Conservation (phyloP, 2,113 vertebrate genomes). For the Phylloscopus whistleri region DNA sequence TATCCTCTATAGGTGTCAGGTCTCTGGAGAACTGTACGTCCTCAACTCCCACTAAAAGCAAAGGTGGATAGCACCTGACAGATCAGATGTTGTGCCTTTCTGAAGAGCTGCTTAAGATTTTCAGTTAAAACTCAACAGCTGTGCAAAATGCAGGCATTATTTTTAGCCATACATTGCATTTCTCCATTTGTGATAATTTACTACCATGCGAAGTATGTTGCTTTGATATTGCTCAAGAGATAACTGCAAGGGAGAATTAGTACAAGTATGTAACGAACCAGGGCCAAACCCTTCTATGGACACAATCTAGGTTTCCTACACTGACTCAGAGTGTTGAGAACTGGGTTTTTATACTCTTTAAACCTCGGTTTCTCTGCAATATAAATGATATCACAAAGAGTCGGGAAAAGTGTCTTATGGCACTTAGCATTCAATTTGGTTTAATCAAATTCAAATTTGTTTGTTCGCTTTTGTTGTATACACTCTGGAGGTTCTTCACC, state of each 20-base stretch:
- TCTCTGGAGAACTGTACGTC: background rate
- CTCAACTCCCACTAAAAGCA: constrained; percentile 14
- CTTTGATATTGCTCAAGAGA: background rate
- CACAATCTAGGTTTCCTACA: background rate
- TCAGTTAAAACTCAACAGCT: background rate
- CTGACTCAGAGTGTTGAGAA: background rate
- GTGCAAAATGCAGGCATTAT: background rate
- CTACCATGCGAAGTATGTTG: background rate
- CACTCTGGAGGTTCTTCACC: background rate
- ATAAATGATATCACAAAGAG: background rate
- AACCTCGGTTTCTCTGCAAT: background rate
- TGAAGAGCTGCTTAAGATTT: background rate
- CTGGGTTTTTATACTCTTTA: background rate
- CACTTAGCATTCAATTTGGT: background rate
- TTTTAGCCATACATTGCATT: background rate
- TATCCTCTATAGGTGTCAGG: constrained; percentile 5
- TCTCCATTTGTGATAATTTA: background rate
- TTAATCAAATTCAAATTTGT: background rate
- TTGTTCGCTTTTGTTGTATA: background rate
- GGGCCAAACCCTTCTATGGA: background rate
- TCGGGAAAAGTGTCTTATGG: background rate
- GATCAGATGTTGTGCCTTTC: background rate
- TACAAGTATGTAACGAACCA: background rate
- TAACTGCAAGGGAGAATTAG: background rate
- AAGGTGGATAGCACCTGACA: background rate